Percentiles rank a stretch among this genome's conserved stretches.
phyloP scores from a whole-genome alignment of 1,140 invertebrate species.

The Caenorhabditis latens region DNA sequence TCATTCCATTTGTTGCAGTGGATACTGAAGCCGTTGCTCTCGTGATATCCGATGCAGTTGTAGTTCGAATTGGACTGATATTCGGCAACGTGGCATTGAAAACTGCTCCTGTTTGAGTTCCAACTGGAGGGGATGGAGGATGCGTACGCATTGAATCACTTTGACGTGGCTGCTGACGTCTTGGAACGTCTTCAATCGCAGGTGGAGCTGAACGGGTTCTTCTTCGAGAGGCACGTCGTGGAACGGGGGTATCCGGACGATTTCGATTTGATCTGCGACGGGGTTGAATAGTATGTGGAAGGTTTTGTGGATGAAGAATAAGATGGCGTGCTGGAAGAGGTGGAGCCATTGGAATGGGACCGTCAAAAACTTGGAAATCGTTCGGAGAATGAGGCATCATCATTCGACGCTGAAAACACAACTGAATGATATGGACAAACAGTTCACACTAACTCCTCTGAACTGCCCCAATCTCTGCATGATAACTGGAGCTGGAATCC shows the following conservation, averaged over 20 bases:
- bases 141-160: background rate
- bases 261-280: background rate
- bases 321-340: background rate
- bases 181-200: background rate
- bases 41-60: background rate
- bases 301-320: background rate
- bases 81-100: background rate
- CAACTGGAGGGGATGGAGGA: conserved; percentile 18
- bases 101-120: background rate
- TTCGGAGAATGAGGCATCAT: conserved; percentile 3
- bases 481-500: conserved; percentile 1
- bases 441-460: background rate
- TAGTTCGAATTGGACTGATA: background rate
- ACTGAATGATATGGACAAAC: background rate
- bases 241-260: background rate
- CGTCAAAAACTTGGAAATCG: background rate
- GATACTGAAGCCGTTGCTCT: background rate
- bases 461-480: background rate
- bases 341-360: background rate
- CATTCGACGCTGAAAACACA: background rate
- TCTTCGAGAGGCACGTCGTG: background rate
- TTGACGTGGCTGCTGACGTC: background rate
- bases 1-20: background rate
- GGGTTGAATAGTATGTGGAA: background rate
- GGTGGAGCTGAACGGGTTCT: background rate